Percentiles rank a stretch among this genome's conserved stretches.
Conservation (phyloP, 1,140 invertebrate species). For the Drosophila lacertosa region DNA sequence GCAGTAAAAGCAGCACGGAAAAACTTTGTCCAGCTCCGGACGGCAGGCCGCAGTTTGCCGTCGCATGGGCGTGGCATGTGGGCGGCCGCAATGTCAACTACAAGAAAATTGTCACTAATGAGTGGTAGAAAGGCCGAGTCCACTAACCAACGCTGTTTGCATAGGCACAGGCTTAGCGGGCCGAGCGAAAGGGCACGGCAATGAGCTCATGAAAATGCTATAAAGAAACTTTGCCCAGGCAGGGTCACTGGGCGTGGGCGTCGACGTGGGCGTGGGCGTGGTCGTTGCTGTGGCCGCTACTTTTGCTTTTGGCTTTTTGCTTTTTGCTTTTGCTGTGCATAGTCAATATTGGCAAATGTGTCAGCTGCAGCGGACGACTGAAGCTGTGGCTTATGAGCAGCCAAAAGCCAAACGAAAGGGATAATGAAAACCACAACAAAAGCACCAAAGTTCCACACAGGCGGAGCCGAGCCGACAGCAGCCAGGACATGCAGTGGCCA, state of each 20-base stretch:
- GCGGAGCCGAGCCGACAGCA: slow-evolving; percentile 18
- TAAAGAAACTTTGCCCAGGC: slow-evolving; percentile 35
- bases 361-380: slow-evolving; percentile 59
- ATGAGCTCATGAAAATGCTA: slow-evolving; percentile 21
- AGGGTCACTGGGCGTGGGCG: background rate
- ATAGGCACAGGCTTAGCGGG: slow-evolving; percentile 38
- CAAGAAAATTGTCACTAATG: slow-evolving; percentile 83
- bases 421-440: slow-evolving; percentile 80
- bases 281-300: slow-evolving; percentile 1
- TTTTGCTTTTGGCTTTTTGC: slow-evolving; percentile 12
- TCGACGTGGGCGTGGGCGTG: background rate
- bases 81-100: slow-evolving; percentile 73
- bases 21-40: slow-evolving; percentile 60
- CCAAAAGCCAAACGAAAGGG: slow-evolving; percentile 68
- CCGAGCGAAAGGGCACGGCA: slow-evolving; percentile 19
- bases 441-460: slow-evolving; percentile 64
- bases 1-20: slow-evolving; percentile 47
- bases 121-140: slow-evolving; percentile 76
- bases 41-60: slow-evolving; percentile 18
- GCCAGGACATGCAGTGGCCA: slow-evolving; percentile 33
- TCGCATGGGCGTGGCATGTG: slow-evolving; percentile 51
- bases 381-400: slow-evolving; percentile 68
- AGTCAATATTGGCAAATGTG: slow-evolving; percentile 81
- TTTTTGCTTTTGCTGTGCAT: slow-evolving; percentile 35
- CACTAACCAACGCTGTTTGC: slow-evolving; percentile 59